Evolutionary conservation across 2,797 vertebrate species (phyloP), one percentile per base, ranked within the genome.

Genomic region (Tadarida brasiliensis): DNA sequence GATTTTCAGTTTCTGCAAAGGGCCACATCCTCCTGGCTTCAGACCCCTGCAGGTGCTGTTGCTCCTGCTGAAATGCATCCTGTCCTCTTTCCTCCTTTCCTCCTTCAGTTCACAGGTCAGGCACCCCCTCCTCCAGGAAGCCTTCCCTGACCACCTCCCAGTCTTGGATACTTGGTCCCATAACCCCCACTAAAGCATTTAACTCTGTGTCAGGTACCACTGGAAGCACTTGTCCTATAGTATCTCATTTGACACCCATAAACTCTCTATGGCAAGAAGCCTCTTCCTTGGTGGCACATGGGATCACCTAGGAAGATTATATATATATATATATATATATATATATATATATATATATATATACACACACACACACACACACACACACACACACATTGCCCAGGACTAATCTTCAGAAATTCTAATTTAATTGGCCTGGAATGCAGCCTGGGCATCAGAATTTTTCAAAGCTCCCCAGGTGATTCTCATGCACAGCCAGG

Each of bases 341-440:
- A 2, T 16, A 57, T 57, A 10, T 59, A 24, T 59, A 65, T 17
- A 14, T 39, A n/a, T n/a, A n/a, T n/a, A n/a, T n/a, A n/a, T n/a
- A n/a, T n/a, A n/a, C n/a, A n/a, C n/a, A n/a, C n/a, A n/a, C n/a
- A n/a, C n/a, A n/a, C n/a, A n/a, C n/a, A n/a, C n/a, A n/a, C n/a
- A n/a, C n/a, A n/a, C n/a, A n/a, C n/a, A n/a, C n/a, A n/a, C n/a
- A n/a, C n/a, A n/a, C n/a, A n/a, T n/a, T 35, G 20, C 85, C 83
- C 51, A 95, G 71, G 84, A 61, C 54, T 59, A 92, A 22, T 28
- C n/a, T 35, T 57, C 57, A 95, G 77, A 88, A 77, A 88, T 61
- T 92, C 89, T 80, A 65, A 87, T 81, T 96, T 76, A 85, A 87
- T 56, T 88, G 56, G 17, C 68, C 92, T 91, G 83, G 67, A 86